Conservation (phyloP, 2,113 vertebrate genomes). For the Burhinus bistriatus region DNA sequence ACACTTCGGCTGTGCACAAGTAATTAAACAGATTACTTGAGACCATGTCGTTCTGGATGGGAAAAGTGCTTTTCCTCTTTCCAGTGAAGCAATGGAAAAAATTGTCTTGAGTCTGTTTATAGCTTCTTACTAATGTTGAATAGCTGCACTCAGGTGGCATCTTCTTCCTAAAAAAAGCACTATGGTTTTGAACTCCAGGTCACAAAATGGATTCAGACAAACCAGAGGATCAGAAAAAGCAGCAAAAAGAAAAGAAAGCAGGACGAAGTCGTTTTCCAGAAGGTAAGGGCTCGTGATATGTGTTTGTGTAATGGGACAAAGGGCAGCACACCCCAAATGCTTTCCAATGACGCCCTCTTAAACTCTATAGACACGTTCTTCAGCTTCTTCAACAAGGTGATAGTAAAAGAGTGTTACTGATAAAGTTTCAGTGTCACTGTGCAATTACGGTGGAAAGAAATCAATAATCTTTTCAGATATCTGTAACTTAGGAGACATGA, state of each 20-base stretch:
- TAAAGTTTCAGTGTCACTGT: not conserved
- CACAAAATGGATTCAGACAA: constrained; percentile 88
- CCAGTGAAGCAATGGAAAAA: constrained; percentile 60
- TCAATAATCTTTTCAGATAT: not conserved
- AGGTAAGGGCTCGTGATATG: constrained; percentile 76
- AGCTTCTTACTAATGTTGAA: constrained; percentile 42
- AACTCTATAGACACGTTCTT: not conserved
- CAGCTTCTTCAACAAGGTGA: fast-evolving
- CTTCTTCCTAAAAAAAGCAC: constrained; percentile 43
- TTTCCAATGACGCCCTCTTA: not conserved
- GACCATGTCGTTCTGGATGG: not conserved
- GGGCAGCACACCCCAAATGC: not conserved
- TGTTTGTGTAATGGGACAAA: not conserved
- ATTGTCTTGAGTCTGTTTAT: constrained; percentile 40
- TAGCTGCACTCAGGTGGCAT: constrained; percentile 20
- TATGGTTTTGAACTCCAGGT: constrained; percentile 82
- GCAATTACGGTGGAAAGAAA: not conserved
- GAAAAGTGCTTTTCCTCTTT: not conserved
- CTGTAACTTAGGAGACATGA: not conserved
- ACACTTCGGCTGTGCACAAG: not conserved
- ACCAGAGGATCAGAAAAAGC: constrained; percentile 79
- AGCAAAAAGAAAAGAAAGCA: constrained; percentile 81
- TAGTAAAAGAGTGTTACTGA: not conserved
- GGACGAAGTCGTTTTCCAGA: constrained; percentile 79
- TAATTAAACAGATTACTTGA: not conserved